Percentiles rank a stretch among this genome's conserved stretches.
Conservation (phyloP, 2,888 invertebrate species). For the Apamea anceps region DNA sequence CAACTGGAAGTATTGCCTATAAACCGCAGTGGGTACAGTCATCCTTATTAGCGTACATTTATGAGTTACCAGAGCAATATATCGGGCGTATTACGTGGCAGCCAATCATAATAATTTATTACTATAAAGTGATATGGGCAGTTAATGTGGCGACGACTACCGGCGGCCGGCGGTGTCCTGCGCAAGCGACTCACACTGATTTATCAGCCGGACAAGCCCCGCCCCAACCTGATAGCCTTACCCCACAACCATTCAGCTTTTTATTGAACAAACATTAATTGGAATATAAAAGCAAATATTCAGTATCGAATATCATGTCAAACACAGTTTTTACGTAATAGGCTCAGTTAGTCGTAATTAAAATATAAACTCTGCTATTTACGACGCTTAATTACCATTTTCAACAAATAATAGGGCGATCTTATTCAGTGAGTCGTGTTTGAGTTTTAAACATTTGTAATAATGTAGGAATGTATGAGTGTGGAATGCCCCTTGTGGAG, state of each 20-base stretch:
- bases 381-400: conserved; percentile 61
- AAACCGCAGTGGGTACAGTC: conserved; percentile 63
- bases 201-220: conserved; percentile 71
- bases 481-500: conserved; percentile 18
- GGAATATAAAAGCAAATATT: conserved; percentile 46
- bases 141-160: conserved; percentile 66
- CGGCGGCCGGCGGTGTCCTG: conserved; percentile 45
- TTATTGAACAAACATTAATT: conserved; percentile 47
- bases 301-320: conserved; percentile 41
- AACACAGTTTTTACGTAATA: conserved; percentile 41
- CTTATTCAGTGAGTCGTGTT: conserved; percentile 31
- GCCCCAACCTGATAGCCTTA: conserved; percentile 58
- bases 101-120: conserved; percentile 82
- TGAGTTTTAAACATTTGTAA: conserved; percentile 37
- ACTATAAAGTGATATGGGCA: conserved; percentile 77
- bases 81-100: conserved; percentile 67
- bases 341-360: conserved; percentile 56
- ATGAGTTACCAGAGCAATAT: conserved; percentile 63
- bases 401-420: conserved; percentile 51
- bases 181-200: conserved; percentile 63
- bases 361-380: conserved; percentile 61
- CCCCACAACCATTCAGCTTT: conserved; percentile 53
- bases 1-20: conserved; percentile 62
- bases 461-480: conserved; percentile 11
- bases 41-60: conserved; percentile 71